A percentile compares a stretch with the other conserved stretches of the same genome.
Conservation (phyloP, 2,797 vertebrate species). For the Staurois parvus region DNA sequence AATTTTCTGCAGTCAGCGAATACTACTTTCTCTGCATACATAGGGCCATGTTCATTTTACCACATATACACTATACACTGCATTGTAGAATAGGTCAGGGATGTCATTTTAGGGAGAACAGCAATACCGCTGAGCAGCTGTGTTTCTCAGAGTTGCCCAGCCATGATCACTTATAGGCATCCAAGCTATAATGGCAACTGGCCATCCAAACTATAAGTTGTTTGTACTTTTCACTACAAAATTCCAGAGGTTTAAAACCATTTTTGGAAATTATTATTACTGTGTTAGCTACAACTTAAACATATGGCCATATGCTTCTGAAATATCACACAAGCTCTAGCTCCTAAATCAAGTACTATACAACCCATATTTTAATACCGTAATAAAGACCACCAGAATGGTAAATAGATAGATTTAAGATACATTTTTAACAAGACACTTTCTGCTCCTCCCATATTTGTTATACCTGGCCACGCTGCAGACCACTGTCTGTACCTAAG, state of each 20-base stretch:
- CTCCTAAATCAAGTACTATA: background rate
- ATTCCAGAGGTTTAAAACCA: too few relatives aligned
- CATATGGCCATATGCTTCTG: background rate
- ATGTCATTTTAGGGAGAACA: background rate
- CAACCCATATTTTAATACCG: background rate
- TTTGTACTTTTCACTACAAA: too few relatives aligned
- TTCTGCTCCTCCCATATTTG: background rate
- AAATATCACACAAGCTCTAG: too few relatives aligned
- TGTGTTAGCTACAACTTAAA: background rate
- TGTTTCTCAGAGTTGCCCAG: too few relatives aligned
- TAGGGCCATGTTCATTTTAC: background rate
- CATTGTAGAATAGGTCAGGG: background rate
- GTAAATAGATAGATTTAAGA: background rate
- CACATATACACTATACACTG: background rate
- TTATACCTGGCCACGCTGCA: background rate
- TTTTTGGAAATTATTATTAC: background rate
- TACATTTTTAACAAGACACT: background rate
- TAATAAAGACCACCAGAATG: background rate
- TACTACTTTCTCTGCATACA: too few relatives aligned
- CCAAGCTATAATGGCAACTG: background rate
- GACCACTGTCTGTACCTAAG: conserved; percentile 29
- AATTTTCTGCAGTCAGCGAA: too few relatives aligned
- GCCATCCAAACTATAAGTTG: background rate
- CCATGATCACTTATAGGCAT: background rate
- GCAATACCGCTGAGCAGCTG: too few relatives aligned